Evolutionary conservation across 2,113 vertebrate genomes (phyloP).

Genomic region (Zapornia atra): DNA sequence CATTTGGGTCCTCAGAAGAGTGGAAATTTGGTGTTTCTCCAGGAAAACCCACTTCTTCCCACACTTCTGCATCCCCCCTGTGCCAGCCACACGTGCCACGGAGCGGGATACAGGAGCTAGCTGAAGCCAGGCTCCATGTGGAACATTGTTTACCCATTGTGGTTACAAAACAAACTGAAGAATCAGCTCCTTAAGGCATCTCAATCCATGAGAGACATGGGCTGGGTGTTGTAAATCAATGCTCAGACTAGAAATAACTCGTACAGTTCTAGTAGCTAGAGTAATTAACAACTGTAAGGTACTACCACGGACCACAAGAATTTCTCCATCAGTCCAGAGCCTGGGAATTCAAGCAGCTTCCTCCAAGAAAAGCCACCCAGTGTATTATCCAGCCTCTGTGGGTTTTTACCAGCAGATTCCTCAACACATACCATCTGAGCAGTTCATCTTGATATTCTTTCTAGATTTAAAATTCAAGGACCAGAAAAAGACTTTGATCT

Average conservation of each 20-base stretch:
- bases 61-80: not conserved
- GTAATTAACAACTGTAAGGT: not conserved
- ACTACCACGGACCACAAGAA: not conserved
- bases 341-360: not conserved
- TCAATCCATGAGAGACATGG: not conserved
- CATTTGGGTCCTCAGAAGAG: not conserved
- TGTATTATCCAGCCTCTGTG: not conserved
- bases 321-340: not conserved
- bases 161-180: not conserved
- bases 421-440: not conserved
- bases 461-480: not conserved
- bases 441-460: not conserved
- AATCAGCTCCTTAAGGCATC: not conserved
- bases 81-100: not conserved
- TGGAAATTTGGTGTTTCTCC: not conserved
- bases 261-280: not conserved
- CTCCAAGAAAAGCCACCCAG: not conserved
- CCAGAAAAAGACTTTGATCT: not conserved
- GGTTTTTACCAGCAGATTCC: not conserved
- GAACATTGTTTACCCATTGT: not conserved
- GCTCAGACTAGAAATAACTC: not conserved
- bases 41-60: not conserved
- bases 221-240: not conserved
- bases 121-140: not conserved
- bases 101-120: not conserved